Evolutionary conservation across 35 echinoderm and acorn worm genomes (phyloP).

Genomic region (Anneissia japonica): DNA sequence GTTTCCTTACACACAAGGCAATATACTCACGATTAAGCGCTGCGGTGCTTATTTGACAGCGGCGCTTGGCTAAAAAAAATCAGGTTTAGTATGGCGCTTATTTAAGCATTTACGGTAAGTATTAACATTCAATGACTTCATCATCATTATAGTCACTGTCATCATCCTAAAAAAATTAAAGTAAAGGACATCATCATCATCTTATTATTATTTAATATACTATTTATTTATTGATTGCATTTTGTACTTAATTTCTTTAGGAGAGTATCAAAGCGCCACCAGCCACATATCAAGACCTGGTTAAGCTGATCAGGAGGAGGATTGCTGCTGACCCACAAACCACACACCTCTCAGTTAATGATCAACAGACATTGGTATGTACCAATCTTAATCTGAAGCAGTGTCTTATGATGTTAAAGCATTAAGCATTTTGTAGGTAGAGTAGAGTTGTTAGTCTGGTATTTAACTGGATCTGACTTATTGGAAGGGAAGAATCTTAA

Average conservation of each 20-base stretch:
- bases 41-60: too few species aligned
- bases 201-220: too few species aligned
- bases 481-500: not conserved
- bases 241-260: constrained; percentile 18
- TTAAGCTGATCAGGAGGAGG: constrained; percentile 83
- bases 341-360: constrained; percentile 56
- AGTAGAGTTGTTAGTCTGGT: not conserved
- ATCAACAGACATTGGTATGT: constrained; percentile 92
- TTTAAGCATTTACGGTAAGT: too few species aligned
- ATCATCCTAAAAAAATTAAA: too few species aligned
- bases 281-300: constrained; percentile 64
- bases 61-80: too few species aligned
- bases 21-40: too few species aligned
- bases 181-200: too few species aligned
- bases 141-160: too few species aligned
- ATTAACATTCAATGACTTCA: too few species aligned
- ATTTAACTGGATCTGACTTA: not conserved
- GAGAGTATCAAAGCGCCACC: constrained; percentile 91
- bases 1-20: too few species aligned
- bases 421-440: not conserved
- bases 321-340: constrained; percentile 73
- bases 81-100: too few species aligned
- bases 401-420: not conserved
- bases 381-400: not conserved
- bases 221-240: not conserved